A percentile compares a stretch with the other conserved stretches of the same genome.
phyloP scores from a whole-genome alignment of 2,888 invertebrate genomes.

The Sesia bembeciformis region DNA sequence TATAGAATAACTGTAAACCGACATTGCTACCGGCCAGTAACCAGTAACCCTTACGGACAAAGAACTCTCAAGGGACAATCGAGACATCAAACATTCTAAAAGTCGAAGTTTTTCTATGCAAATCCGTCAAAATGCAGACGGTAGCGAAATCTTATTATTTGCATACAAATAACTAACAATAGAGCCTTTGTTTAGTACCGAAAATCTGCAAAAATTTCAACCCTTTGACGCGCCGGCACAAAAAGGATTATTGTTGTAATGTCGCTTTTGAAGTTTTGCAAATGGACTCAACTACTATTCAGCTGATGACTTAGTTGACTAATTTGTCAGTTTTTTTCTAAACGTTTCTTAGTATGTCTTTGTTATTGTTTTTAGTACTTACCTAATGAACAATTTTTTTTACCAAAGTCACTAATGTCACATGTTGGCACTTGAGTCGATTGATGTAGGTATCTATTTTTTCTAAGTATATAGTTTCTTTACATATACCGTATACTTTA shows the following conservation, averaged over 20 bases:
- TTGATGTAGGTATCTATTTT: no score
- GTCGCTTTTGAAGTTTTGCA: not conserved
- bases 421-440: not conserved
- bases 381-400: not conserved
- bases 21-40: not conserved
- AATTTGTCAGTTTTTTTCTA: constrained; percentile 16
- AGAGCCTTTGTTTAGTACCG: constrained; percentile 33
- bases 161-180: constrained; percentile 62
- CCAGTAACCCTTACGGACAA: constrained; percentile 20
- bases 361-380: not conserved
- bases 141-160: constrained; percentile 71
- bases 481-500: no score
- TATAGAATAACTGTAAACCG: no score
- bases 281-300: no score
- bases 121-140: constrained; percentile 39
- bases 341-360: not conserved
- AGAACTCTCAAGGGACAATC: constrained; percentile 30
- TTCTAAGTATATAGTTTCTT: no score
- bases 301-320: constrained; percentile 1
- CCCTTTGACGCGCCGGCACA: constrained; percentile 49
- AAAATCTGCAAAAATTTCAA: constrained; percentile 45
- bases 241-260: constrained; percentile 28
- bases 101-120: constrained; percentile 32
- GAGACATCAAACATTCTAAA: constrained; percentile 21
- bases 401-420: not conserved